Percentiles rank a stretch among this genome's conserved stretches.
phyloP scores from a whole-genome alignment of 2,888 invertebrate species.

The Apantesis nais region DNA sequence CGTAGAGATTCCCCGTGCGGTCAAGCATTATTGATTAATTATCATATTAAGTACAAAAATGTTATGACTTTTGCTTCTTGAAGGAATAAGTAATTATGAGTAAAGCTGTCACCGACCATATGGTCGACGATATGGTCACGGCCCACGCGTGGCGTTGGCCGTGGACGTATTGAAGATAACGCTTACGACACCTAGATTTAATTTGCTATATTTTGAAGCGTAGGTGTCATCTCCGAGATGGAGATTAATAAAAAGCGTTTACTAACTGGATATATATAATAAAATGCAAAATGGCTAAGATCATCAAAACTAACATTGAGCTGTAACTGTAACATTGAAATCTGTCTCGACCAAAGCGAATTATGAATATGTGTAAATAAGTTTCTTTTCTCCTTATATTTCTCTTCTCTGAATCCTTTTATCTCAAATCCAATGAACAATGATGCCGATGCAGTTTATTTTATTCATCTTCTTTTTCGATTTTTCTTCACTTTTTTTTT shows the following conservation, averaged over 20 bases:
- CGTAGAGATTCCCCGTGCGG: too few species aligned
- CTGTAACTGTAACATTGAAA: too few species aligned
- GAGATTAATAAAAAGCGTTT: slow-evolving; percentile 17
- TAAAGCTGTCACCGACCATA: slow-evolving; percentile 48
- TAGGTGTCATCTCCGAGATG: slow-evolving; percentile 16
- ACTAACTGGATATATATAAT: slow-evolving; percentile 1
- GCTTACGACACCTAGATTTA: slow-evolving; percentile 44
- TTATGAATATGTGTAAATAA: background rate
- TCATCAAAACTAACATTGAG: too few species aligned
- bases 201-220: slow-evolving; percentile 36
- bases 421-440: too few species aligned
- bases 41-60: background rate
- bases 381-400: too few species aligned
- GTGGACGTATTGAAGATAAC: slow-evolving; percentile 45
- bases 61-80: background rate
- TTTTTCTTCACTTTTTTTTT: too few species aligned
- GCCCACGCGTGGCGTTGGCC: slow-evolving; percentile 51
- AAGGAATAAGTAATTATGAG: background rate
- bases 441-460: too few species aligned
- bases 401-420: too few species aligned
- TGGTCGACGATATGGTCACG: slow-evolving; percentile 58
- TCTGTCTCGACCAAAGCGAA: background rate
- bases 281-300: too few species aligned
- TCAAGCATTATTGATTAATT: too few species aligned
- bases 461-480: too few species aligned